These are phyloP conservation scores for Hydrotaea diabolus DNA, from an alignment of 2,888 invertebrate genomes.

Conservation along the genomic window DNA sequence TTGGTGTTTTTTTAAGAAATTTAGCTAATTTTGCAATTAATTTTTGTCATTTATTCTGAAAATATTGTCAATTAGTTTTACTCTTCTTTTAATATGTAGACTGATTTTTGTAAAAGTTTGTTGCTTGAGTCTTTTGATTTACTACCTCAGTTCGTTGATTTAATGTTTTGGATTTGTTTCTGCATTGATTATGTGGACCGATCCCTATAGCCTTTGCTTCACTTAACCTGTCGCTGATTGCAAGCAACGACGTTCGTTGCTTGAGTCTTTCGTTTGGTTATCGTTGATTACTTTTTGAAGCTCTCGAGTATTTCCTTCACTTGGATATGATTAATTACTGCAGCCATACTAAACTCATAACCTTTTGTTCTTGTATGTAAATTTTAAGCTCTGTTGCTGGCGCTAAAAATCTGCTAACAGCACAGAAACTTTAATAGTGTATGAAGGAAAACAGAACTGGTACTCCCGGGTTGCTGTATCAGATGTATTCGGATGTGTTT, in stretches of 20 bases:
- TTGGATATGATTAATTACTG: conserved; percentile 1
- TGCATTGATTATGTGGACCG: not conserved
- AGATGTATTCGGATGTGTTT: conserved; percentile 1
- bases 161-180: not conserved
- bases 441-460: not conserved
- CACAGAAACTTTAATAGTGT: not conserved
- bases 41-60: too few species aligned
- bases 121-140: not conserved
- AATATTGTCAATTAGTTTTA: too few species aligned
- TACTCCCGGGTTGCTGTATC: not conserved
- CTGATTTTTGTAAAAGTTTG: too few species aligned
- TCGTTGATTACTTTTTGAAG: not conserved
- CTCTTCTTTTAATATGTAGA: too few species aligned
- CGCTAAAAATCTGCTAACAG: not conserved
- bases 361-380: conserved; percentile 17
- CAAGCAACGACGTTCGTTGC: not conserved
- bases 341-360: conserved; percentile 8
- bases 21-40: too few species aligned
- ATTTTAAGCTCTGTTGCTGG: conserved; percentile 8
- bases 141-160: not conserved
- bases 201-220: not conserved
- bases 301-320: not conserved
- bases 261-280: not conserved
- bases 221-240: not conserved
- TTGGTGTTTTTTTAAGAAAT: too few species aligned